phyloP scores from a whole-genome alignment of 2,113 vertebrate species.

The Sciurus niger region DNA sequence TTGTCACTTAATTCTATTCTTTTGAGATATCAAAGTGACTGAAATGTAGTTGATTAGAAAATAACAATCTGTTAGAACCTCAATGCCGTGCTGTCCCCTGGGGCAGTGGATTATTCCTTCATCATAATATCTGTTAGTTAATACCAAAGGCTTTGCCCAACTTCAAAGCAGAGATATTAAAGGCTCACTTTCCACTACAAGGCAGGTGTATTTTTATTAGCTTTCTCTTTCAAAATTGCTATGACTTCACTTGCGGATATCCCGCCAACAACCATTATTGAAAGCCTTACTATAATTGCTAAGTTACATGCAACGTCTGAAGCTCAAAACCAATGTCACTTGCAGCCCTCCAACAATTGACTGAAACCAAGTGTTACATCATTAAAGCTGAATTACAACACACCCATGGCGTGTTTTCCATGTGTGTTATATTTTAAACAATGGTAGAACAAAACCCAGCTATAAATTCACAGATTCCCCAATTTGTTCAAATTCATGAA shows the following conservation, averaged over 20 bases:
- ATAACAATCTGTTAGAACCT: conserved; percentile 84
- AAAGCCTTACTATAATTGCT: conserved; percentile 91
- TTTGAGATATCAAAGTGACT: conserved; percentile 81
- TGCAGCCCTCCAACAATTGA: conserved; percentile 89
- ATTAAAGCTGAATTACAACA: conserved; percentile 90
- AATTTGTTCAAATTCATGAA: conserved; percentile 88
- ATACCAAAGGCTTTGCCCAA: conserved; percentile 88
- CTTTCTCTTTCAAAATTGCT: conserved; percentile 91
- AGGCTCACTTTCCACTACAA: conserved; percentile 90
- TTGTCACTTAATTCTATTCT: conserved; percentile 78
- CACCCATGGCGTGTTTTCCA: conserved; percentile 89
- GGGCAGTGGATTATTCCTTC: conserved; percentile 88
- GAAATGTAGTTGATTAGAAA: conserved; percentile 85
- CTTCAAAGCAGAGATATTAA: conserved; percentile 92
- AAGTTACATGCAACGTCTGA: conserved; percentile 89
- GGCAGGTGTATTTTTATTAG: conserved; percentile 96
- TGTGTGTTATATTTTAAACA: conserved; percentile 91
- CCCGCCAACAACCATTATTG: conserved; percentile 90
- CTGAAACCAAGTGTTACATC: conserved; percentile 92
- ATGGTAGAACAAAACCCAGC: conserved; percentile 88
- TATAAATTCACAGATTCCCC: conserved; percentile 90
- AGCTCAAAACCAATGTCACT: conserved; percentile 88
- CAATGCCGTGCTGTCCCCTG: conserved; percentile 82
- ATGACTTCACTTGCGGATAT: conserved; percentile 90
- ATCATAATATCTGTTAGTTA: conserved; percentile 90